phyloP scores from a whole-genome alignment of 2,113 vertebrate genomes.

The Sinocyclocheilus grahami region DNA sequence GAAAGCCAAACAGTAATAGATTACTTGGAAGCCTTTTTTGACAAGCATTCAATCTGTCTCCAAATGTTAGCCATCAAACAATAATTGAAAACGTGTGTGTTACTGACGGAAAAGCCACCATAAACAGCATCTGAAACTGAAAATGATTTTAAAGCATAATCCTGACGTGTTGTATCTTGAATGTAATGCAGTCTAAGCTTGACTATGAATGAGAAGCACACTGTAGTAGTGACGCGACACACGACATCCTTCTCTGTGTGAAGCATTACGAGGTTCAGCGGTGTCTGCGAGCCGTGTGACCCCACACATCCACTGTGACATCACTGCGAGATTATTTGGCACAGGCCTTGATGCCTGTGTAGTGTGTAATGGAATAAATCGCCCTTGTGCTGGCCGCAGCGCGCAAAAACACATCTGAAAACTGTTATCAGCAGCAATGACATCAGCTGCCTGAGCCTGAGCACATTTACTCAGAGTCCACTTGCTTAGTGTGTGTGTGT shows the following conservation, averaged over 20 bases:
- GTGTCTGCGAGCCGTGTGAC: constrained; percentile 17
- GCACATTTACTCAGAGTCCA: constrained; percentile 47
- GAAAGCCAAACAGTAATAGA: not conserved
- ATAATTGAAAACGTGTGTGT: not conserved
- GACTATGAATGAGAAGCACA: not conserved
- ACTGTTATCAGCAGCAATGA: constrained; percentile 64
- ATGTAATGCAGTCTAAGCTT: not conserved
- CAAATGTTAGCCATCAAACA: not conserved
- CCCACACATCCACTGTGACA: constrained; percentile 56
- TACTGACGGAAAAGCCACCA: not conserved
- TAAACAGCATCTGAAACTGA: constrained; percentile 7
- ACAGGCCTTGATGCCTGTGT: constrained; percentile 54
- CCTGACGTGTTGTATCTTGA: not conserved
- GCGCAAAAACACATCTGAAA: constrained; percentile 63
- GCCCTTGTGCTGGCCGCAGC: constrained; percentile 56
- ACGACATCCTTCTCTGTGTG: no score
- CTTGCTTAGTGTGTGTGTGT: constrained; percentile 4
- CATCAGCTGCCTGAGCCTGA: constrained; percentile 60
- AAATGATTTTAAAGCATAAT: not conserved
- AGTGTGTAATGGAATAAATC: constrained; percentile 65
- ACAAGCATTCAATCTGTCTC: not conserved
- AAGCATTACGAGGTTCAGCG: not conserved
- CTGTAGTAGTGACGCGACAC: no score
- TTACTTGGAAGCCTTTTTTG: not conserved
- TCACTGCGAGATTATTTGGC: constrained; percentile 62